Percentiles rank a stretch among this genome's conserved stretches.
Conservation (phyloP, 2,113 vertebrate species). For the Camelus dromedarius region DNA sequence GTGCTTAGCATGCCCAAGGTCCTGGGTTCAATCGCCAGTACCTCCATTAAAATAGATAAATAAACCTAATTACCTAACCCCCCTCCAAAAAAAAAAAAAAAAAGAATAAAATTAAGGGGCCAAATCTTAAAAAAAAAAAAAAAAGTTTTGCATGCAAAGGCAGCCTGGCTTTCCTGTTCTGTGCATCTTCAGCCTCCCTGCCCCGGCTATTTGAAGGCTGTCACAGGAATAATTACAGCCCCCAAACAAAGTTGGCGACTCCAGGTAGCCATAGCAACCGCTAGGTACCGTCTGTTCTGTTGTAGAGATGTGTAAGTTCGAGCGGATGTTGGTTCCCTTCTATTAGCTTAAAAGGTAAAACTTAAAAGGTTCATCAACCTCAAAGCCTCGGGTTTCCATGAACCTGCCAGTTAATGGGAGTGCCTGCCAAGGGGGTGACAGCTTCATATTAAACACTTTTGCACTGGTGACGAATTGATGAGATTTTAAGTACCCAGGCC, state of each 20-base stretch:
- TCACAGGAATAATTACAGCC: conserved; percentile 48
- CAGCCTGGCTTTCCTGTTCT: not conserved
- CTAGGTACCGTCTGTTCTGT: not conserved
- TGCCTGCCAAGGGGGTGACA: not conserved
- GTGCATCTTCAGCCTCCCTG: not conserved
- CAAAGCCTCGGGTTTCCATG: conserved; percentile 11
- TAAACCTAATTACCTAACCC: too few relatives aligned
- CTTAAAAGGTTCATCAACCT: not conserved
- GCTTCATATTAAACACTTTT: not conserved
- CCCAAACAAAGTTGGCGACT: conserved; percentile 49
- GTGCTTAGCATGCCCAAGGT: too few relatives aligned
- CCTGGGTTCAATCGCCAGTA: too few relatives aligned
- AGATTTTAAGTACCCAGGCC: not conserved
- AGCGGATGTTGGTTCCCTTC: conserved; percentile 1
- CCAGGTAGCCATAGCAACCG: conserved; percentile 56
- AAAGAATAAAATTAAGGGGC: too few relatives aligned
- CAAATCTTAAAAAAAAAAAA: too few relatives aligned
- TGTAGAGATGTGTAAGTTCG: conserved; percentile 50
- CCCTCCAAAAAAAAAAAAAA: too few relatives aligned
- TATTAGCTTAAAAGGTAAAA: conserved; percentile 66
- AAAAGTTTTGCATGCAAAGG: not conserved
- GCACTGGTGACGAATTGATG: not conserved
- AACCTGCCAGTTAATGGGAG: not conserved
- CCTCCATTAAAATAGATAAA: too few relatives aligned
- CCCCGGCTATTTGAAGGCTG: not conserved